These are phyloP conservation scores for Zosterops pallidus DNA, from an alignment of 2,113 vertebrate species.

Conservation along the genomic window DNA sequence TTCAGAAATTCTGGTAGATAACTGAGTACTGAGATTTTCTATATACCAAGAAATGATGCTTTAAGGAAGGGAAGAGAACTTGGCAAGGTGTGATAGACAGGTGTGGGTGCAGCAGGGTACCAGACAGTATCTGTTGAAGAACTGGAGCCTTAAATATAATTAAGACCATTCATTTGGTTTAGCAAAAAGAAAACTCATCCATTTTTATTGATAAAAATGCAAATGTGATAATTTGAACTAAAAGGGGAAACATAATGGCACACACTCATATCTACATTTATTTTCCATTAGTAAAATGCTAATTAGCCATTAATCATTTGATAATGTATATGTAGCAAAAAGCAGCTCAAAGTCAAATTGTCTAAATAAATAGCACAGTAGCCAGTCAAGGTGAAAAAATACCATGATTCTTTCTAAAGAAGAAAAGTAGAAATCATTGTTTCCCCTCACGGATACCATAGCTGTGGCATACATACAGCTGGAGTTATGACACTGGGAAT, in stretches of 20 bases:
- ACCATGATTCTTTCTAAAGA: background rate
- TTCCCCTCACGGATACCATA: background rate
- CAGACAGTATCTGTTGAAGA: background rate
- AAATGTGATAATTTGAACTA: conserved; percentile 29
- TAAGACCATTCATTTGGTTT: background rate
- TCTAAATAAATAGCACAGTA: conserved; percentile 12
- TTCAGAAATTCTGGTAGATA: background rate
- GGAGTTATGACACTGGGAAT: background rate
- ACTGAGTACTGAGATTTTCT: conserved; percentile 35
- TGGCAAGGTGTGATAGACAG: background rate
- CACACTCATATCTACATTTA: conserved; percentile 20
- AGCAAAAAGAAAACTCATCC: background rate
- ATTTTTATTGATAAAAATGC: conserved; percentile 54
- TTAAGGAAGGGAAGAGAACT: conserved; percentile 27
- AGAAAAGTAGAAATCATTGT: background rate
- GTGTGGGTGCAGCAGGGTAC: conserved; percentile 33
- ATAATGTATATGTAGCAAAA: conserved; percentile 2
- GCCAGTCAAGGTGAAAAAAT: background rate
- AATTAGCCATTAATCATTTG: conserved; percentile 55
- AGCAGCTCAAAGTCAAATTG: background rate
- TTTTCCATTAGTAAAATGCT: conserved; percentile 56
- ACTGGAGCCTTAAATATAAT: background rate
- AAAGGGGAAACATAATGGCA: background rate
- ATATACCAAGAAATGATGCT: background rate
- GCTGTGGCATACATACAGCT: background rate